Evolutionary conservation across 2,888 invertebrate genomes (phyloP).

Genomic region (Encarsia formosa): DNA sequence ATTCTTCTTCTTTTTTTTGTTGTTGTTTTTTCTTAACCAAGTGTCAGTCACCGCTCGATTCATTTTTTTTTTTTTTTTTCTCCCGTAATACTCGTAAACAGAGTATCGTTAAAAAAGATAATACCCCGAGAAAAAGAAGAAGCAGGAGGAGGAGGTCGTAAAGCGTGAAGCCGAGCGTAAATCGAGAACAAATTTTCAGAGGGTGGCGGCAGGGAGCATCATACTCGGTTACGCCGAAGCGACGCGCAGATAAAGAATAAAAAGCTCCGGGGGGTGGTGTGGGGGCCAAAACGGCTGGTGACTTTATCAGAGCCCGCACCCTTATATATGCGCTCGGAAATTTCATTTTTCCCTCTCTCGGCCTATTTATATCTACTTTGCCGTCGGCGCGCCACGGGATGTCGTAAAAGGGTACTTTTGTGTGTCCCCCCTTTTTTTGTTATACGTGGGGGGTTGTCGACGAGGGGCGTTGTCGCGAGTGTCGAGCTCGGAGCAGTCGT

Average conservation of each 20-base stretch:
- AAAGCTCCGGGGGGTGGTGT: neutral
- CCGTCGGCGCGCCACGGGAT: conserved; percentile 22
- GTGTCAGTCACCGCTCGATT: conserved; percentile 18
- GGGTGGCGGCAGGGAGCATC: too few relatives aligned
- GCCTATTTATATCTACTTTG: conserved; percentile 26
- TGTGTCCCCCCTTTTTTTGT: conserved; percentile 10
- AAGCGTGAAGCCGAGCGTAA: too few relatives aligned
- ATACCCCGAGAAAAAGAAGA: too few relatives aligned
- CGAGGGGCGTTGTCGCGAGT: conserved; percentile 39
- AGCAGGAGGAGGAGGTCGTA: too few relatives aligned
- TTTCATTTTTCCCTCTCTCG: conserved; percentile 25
- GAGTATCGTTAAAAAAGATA: too few relatives aligned
- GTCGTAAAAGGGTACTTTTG: conserved; percentile 28
- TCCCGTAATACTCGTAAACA: too few relatives aligned
- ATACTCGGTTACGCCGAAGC: too few relatives aligned
- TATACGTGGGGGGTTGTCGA: conserved; percentile 28
- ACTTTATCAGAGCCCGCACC: conserved; percentile 20
- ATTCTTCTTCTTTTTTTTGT: too few relatives aligned
- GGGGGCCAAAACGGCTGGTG: conserved; percentile 9
- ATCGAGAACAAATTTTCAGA: too few relatives aligned
- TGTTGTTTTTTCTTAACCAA: conserved; percentile 17
- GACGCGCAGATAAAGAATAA: too few relatives aligned
- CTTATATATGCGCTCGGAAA: conserved; percentile 19
- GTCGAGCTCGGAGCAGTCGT: conserved; percentile 32
- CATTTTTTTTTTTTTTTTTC: neutral